Conservation (phyloP, 2,797 vertebrate species). For the Salmo trutta region DNA sequence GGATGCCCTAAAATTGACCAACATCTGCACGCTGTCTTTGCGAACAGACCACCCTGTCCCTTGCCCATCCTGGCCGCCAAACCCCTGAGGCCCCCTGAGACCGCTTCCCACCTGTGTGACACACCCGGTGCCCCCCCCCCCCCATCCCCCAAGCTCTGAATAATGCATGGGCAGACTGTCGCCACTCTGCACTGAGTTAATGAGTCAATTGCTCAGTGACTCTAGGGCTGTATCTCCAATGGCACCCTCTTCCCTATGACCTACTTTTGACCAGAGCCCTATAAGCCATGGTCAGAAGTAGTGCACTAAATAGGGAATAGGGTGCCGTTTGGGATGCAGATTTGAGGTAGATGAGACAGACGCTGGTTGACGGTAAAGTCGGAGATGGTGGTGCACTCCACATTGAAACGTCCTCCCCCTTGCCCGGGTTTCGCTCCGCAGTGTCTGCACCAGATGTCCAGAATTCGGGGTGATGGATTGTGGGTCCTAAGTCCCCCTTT, state of each 20-base stretch:
- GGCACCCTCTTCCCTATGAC: background rate
- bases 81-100: slow-evolving; percentile 53
- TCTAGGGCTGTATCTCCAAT: slow-evolving; percentile 42
- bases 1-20: slow-evolving; percentile 57
- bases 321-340: too few relatives aligned
- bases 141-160: slow-evolving; percentile 65
- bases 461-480: slow-evolving; percentile 69
- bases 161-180: slow-evolving; percentile 74
- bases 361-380: slow-evolving; percentile 25
- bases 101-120: slow-evolving; percentile 58
- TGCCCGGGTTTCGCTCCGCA: slow-evolving; percentile 51
- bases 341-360: too few relatives aligned
- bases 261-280: background rate
- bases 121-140: slow-evolving; percentile 4
- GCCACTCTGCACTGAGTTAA: slow-evolving; percentile 66
- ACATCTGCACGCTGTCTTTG: slow-evolving; percentile 71
- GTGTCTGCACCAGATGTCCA: slow-evolving; percentile 65
- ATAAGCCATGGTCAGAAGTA: too few relatives aligned
- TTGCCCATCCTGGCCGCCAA: slow-evolving; percentile 44
- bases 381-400: background rate
- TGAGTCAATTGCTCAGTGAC: slow-evolving; percentile 70
- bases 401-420: slow-evolving; percentile 40
- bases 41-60: slow-evolving; percentile 51
- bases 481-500: slow-evolving; percentile 54
- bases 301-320: too few relatives aligned